A percentile compares a stretch with the other conserved stretches of the same genome.
Conservation (phyloP, 2,797 vertebrate genomes). For the Micropoecilia bifurca region DNA sequence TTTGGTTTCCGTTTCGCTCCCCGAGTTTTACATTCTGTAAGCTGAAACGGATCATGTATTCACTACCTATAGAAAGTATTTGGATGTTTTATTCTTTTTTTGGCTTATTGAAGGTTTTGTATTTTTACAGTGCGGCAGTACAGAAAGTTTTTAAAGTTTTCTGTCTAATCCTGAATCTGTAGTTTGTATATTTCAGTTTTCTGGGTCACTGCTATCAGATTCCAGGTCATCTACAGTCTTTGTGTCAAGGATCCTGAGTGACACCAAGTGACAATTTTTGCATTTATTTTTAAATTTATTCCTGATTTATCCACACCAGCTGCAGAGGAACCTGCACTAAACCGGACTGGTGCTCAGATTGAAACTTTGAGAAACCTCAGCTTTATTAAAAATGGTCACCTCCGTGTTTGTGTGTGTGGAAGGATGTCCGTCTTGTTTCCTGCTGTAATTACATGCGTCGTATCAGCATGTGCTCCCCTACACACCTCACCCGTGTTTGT, state of each 20-base stretch:
- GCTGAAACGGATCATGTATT: background rate
- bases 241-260: background rate
- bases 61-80: background rate
- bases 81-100: too few relatives aligned
- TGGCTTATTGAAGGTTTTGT: too few relatives aligned
- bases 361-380: background rate
- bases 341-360: background rate
- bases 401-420: background rate
- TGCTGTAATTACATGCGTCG: constrained; percentile 21
- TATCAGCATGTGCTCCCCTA: constrained; percentile 14
- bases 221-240: background rate
- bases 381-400: background rate
- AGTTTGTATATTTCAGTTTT: background rate
- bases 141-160: background rate
- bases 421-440: constrained; percentile 19
- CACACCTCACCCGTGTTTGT: background rate
- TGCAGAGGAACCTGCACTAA: background rate
- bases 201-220: background rate
- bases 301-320: background rate
- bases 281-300: background rate
- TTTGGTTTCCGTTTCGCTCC: background rate
- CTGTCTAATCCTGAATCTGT: background rate
- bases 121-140: background rate
- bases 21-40: background rate
- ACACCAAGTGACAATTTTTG: background rate